Base-by-base conservation (phyloP, 2,113 vertebrate genomes). In the Nematolebias whitei region DNA sequence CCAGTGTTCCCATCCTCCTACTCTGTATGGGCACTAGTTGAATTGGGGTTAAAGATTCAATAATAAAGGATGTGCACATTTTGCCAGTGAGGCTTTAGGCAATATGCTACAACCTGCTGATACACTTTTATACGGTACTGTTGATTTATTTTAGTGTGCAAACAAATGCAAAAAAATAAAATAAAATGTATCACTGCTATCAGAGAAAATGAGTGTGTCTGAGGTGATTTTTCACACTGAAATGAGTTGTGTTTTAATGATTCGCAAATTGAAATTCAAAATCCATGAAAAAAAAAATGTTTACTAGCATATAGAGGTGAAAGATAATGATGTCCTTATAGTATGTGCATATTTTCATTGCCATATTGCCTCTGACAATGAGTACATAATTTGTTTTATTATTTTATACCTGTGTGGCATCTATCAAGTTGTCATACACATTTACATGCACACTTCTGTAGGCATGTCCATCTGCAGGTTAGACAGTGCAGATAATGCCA, bases 251-350 rank as follows among this genome's bases (percentile, higher is more conserved):
- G 69, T 77, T 44, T 16, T 18, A 81, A 87, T 74, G 84, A 81
- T 87, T 83, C 88, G 86, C 75, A 82, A 83, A 89, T 89, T 86
- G 82, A 45, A 88, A 89, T 80, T 77, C 81, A 41, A 89, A 89
- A 78, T 76, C 76, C 79, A 82, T 91, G 84, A 87, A 90, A n/a
- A n/a, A n/a, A n/a, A n/a, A n/a, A 89, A 87, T 79, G 85, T 83
- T 82, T 78, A 68, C 41, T 55, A 80, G 78, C 61, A 50, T 78
- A 76, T 80, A 74, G 80, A 83, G 76, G 82, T 79, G 78, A 88
- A 26, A 86, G 82, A 89, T 87, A 82, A 72, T 82, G 56, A 62
- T 78, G 78, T 79, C 84, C 87, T 87, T 74, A 88, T 82, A 75
- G 35, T 59, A 26, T 63, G 58, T 74, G 57, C 60, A 59, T 43